Conservation (phyloP, 2,113 vertebrate genomes). For the Albula goreensis region DNA sequence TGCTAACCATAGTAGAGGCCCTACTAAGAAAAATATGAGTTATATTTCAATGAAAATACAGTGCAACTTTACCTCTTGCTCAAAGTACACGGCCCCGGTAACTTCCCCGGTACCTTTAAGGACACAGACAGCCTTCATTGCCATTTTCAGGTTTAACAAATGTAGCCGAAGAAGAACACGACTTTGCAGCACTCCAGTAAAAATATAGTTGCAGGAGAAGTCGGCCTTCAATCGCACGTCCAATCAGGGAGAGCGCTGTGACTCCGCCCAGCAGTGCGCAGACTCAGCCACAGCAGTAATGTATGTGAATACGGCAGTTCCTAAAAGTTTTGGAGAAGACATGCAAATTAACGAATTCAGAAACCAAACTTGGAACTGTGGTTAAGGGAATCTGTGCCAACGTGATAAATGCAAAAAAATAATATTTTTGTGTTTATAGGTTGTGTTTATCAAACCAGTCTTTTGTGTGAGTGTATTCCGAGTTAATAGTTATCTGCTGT, state of each 20-base stretch:
- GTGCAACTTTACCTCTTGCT: slow-evolving; percentile 64
- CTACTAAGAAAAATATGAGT: slow-evolving; percentile 22
- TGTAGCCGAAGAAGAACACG: neutral
- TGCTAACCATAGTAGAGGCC: neutral
- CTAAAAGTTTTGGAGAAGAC: neutral
- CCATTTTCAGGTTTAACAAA: slow-evolving; percentile 46
- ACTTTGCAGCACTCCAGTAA: neutral
- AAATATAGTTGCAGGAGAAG: neutral
- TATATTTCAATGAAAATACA: neutral
- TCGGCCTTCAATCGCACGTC: neutral
- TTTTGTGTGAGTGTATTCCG: too few species aligned
- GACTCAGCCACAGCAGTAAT: neutral
- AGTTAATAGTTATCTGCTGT: too few species aligned
- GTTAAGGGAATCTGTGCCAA: neutral
- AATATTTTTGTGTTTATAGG: too few species aligned
- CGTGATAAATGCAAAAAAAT: neutral
- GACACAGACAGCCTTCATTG: slow-evolving; percentile 69
- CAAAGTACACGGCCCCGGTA: slow-evolving; percentile 62
- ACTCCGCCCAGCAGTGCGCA: neutral
- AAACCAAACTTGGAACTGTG: neutral
- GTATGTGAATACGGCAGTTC: neutral
- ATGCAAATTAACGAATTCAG: neutral
- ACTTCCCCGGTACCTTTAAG: slow-evolving; percentile 65
- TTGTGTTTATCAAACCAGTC: too few species aligned
- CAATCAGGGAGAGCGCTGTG: neutral